Evolutionary conservation across 2,888 invertebrate species (phyloP).

Genomic region (Polyommatus icarus): DNA sequence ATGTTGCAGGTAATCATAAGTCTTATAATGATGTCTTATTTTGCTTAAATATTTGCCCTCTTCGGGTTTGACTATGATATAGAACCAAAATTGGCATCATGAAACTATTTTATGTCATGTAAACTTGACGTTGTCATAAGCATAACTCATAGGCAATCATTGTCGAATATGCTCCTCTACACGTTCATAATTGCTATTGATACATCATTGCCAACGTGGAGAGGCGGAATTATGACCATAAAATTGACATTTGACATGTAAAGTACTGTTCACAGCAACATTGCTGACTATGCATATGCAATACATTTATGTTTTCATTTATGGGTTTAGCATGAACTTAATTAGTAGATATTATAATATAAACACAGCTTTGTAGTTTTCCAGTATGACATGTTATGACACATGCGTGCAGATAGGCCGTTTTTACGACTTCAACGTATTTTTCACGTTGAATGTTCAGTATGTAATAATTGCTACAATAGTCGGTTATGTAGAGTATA

Average conservation of each 20-base stretch:
- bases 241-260: neutral
- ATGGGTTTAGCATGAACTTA: neutral
- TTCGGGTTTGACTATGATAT: no score
- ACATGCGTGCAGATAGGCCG: neutral
- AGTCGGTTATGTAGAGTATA: neutral
- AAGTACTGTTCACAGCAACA: neutral
- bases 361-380: conserved; percentile 2
- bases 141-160: no score
- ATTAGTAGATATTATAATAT: neutral
- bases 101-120: no score
- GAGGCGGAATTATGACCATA: neutral
- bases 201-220: neutral
- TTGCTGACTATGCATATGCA: neutral
- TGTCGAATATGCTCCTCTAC: neutral
- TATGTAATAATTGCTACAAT: neutral
- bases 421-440: neutral
- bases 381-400: conserved; percentile 2
- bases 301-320: neutral
- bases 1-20: no score
- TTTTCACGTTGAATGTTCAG: conserved; percentile 1
- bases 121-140: no score
- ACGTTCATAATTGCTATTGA: neutral
- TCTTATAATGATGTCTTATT: no score
- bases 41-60: no score
- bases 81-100: no score